phyloP scores from a whole-genome alignment of 2,113 vertebrate genomes.

The Phocoena sinus region DNA sequence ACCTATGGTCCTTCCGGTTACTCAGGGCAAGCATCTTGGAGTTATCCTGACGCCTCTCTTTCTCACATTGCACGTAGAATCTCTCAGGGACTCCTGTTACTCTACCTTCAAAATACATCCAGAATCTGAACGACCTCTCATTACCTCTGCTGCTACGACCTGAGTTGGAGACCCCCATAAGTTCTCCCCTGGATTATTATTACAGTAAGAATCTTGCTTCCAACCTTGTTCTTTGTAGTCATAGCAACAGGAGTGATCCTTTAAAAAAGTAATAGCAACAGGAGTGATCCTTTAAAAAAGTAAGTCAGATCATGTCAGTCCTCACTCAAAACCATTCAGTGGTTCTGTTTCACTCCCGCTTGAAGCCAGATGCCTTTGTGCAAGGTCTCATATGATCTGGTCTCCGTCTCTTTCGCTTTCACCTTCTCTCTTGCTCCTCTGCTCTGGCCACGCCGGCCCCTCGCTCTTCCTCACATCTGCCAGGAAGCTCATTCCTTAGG shows the following conservation, averaged over 20 bases:
- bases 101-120: not conserved
- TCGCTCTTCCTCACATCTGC: not conserved
- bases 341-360: not conserved
- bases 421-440: not conserved
- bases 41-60: not conserved
- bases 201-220: not conserved
- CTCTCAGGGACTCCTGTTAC: not conserved
- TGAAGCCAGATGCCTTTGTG: not conserved
- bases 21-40: not conserved
- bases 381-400: not conserved
- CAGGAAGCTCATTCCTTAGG: not conserved
- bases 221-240: not conserved
- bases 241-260: not conserved
- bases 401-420: not conserved
- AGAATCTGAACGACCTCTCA: not conserved
- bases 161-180: not conserved
- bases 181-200: not conserved
- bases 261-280: not conserved
- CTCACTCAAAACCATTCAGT: not conserved
- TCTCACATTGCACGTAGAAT: not conserved
- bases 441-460: too few relatives aligned
- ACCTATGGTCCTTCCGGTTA: not conserved
- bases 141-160: not conserved
- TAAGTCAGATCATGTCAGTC: not conserved
- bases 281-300: not conserved